These are phyloP conservation scores for Lepeophtheirus salmonis DNA, from an alignment of 1,140 invertebrate species.

Conservation along the genomic window DNA sequence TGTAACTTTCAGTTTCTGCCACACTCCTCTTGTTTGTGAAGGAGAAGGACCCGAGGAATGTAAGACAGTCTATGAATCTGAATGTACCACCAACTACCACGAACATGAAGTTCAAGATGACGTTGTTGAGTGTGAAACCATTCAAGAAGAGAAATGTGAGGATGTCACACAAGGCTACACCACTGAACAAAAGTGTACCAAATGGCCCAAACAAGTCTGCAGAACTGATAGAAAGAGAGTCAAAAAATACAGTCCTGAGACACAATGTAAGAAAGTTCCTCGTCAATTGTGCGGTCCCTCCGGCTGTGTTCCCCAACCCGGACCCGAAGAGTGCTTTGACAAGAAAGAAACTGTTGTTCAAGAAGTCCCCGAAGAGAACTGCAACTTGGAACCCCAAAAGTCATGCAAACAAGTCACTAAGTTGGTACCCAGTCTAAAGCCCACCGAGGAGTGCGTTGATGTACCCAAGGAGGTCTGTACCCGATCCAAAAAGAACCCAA, in stretches of 20 bases:
- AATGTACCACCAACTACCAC: conserved; percentile 15
- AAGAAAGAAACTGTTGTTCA: conserved; percentile 18
- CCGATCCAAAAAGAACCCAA: conserved; percentile 13
- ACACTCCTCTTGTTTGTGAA: conserved; percentile 11
- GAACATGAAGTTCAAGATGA: conserved; percentile 18
- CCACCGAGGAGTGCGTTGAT: conserved; percentile 14
- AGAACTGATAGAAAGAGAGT: conserved; percentile 1
- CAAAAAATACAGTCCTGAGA: conserved; percentile 18
- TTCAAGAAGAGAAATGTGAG: conserved; percentile 17
- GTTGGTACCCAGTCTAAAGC: conserved; percentile 15
- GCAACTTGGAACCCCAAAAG: conserved; percentile 17
- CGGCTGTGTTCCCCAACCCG: conserved; percentile 7
- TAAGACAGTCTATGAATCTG: conserved; percentile 18
- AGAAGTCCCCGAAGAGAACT: conserved; percentile 16
- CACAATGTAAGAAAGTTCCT: conserved; percentile 11
- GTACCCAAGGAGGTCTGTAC: conserved; percentile 17
- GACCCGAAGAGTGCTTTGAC: conserved; percentile 14
- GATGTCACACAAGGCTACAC: conserved; percentile 18
- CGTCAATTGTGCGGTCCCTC: conserved; percentile 13
- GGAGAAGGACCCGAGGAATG: conserved; percentile 11
- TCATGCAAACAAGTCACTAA: conserved; percentile 17
- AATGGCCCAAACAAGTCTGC: conserved; percentile 19
- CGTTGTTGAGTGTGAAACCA: conserved; percentile 16
- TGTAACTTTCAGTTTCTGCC: conserved; percentile 7
- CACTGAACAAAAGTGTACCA: conserved; percentile 16